Evolutionary conservation across 2,797 vertebrate genomes (phyloP).

Genomic region (Iguana delicatissima): DNA sequence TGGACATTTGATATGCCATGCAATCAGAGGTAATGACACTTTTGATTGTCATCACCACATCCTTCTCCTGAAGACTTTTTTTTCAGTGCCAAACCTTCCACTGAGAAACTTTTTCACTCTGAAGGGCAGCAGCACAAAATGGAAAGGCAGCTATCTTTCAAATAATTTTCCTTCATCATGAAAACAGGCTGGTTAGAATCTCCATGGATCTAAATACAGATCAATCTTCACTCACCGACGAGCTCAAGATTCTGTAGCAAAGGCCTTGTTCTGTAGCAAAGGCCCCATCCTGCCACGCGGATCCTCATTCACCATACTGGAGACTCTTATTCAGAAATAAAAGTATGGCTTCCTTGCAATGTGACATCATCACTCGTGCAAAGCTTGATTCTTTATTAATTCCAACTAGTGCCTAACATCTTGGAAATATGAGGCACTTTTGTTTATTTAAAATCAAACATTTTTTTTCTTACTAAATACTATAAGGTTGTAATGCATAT

Average conservation of each 20-base stretch:
- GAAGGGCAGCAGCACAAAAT: conserved; percentile 47
- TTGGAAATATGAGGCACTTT: conserved; percentile 95
- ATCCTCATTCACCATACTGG: conserved; percentile 56
- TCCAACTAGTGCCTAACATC: conserved; percentile 88
- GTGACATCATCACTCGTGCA: conserved; percentile 74
- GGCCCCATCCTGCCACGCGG: conserved; percentile 48
- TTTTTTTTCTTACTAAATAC: conserved; percentile 78
- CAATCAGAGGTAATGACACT: conserved; percentile 92
- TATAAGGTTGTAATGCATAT: conserved; percentile 99
- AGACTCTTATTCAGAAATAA: conserved; percentile 66
- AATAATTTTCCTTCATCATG: conserved; percentile 57
- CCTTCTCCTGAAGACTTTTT: conserved; percentile 55
- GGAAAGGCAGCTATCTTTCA: conserved; percentile 66
- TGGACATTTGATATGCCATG: conserved; percentile 90
- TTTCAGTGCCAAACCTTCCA: conserved; percentile 31
- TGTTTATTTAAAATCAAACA: conserved; percentile 79
- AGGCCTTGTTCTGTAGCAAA: conserved; percentile 6
- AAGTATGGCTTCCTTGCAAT: conserved; percentile 82
- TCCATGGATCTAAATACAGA: conserved; percentile 58
- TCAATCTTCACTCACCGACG: conserved; percentile 49
- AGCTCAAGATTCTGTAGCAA: conserved; percentile 50
- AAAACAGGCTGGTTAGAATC: conserved; percentile 67
- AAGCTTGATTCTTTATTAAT: conserved; percentile 68
- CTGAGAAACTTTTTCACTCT: conserved; percentile 38
- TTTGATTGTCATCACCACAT: conserved; percentile 90